A percentile compares a stretch with the other conserved stretches of the same genome.
Evolutionary conservation across 2,888 invertebrate genomes (phyloP).

Genomic region (Oeneis ivallda): DNA sequence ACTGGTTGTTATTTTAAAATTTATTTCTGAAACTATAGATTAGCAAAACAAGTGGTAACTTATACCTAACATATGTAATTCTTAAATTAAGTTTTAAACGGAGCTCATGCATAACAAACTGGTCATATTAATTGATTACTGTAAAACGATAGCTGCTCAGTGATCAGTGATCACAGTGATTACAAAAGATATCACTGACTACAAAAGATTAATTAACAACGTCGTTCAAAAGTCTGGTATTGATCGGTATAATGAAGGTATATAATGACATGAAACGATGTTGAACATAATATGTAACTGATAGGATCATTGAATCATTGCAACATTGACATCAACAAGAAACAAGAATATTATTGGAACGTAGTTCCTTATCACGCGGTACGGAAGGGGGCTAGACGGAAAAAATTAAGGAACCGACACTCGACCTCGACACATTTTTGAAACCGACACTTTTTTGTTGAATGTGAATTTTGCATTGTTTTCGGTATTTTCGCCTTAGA

Average conservation of each 20-base stretch:
- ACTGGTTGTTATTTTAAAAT: no score
- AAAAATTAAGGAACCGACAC: no score
- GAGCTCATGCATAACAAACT: slow-evolving; percentile 14
- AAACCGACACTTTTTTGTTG: no score
- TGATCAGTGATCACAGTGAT: neutral
- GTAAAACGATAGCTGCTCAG: slow-evolving; percentile 11
- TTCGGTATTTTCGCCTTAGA: no score
- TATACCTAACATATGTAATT: neutral
- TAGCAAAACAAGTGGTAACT: neutral
- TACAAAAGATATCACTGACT: no score
- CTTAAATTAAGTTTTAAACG: slow-evolving; percentile 7
- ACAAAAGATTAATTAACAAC: slow-evolving; percentile 14
- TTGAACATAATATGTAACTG: slow-evolving; percentile 4
- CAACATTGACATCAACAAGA: neutral
- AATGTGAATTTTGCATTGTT: no score
- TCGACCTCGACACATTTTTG: no score
- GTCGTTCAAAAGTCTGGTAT: slow-evolving; percentile 10
- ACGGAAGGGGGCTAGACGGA: no score
- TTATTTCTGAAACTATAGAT: neutral
- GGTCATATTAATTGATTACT: slow-evolving; percentile 7
- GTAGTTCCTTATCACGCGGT: no score
- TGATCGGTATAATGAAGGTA: slow-evolving; percentile 7
- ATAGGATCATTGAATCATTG: neutral
- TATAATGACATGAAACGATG: slow-evolving; percentile 13
- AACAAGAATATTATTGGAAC: neutral